Evolutionary conservation across 2,888 invertebrate genomes (phyloP).

Genomic region (Rhagonycha fulva): DNA sequence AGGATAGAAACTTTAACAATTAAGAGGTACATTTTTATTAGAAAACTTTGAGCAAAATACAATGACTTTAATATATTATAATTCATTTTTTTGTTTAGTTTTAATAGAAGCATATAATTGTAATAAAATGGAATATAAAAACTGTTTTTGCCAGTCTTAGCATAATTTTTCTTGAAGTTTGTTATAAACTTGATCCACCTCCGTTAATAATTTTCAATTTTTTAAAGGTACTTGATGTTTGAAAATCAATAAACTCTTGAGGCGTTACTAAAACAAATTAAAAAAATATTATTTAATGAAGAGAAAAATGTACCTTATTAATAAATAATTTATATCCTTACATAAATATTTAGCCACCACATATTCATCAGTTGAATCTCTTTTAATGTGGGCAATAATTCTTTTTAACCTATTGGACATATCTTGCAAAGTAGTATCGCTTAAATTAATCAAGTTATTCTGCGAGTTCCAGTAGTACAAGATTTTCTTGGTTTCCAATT

Average conservation of each 20-base stretch:
- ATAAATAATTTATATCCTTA: neutral
- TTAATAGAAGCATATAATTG: too few relatives aligned
- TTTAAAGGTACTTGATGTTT: neutral
- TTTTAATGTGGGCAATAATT: slow-evolving; percentile 53
- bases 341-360: neutral
- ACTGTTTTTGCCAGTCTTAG: too few relatives aligned
- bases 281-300: neutral
- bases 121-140: too few relatives aligned
- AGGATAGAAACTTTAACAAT: too few relatives aligned
- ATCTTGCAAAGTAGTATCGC: slow-evolving; percentile 49
- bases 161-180: too few relatives aligned
- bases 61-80: too few relatives aligned
- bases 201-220: neutral
- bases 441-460: slow-evolving; percentile 46
- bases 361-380: slow-evolving; percentile 22
- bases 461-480: slow-evolving; percentile 52
- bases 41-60: too few relatives aligned
- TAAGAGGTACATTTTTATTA: too few relatives aligned
- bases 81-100: too few relatives aligned
- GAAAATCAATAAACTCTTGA: neutral
- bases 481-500: slow-evolving; percentile 39
- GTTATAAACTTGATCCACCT: neutral
- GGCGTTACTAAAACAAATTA: neutral
- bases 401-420: slow-evolving; percentile 52
- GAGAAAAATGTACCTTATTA: too few relatives aligned